Conservation (phyloP, 2,888 invertebrate genomes). For the Lasius platythorax region DNA sequence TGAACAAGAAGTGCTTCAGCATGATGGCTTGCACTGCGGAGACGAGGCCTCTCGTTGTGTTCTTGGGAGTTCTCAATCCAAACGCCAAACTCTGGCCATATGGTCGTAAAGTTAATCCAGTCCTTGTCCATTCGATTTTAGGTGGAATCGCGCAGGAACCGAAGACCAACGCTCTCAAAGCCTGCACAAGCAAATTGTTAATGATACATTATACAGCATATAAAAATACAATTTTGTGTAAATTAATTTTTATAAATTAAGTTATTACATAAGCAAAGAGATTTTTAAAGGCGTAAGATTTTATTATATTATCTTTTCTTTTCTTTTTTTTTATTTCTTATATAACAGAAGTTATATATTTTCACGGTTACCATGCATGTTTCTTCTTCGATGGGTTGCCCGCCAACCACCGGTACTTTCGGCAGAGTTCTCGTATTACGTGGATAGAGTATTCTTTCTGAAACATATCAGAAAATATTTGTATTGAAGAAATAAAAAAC, state of each 20-base stretch:
- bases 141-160: conserved; percentile 90
- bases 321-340: not conserved
- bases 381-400: conserved; percentile 89
- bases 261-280: not conserved
- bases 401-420: conserved; percentile 88
- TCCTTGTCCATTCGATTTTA: conserved; percentile 91
- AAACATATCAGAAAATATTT: conserved; percentile 73
- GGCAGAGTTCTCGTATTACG: conserved; percentile 87
- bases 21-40: conserved; percentile 91
- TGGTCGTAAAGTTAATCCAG: conserved; percentile 89
- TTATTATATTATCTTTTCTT: not conserved
- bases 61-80: conserved; percentile 90
- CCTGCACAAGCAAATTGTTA: conserved; percentile 86
- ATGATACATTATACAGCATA: not conserved
- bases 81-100: conserved; percentile 88
- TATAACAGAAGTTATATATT: not conserved
- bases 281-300: not conserved
- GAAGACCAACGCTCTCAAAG: conserved; percentile 89
- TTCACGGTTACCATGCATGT: conserved; percentile 87
- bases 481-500: not conserved
- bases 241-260: not conserved
- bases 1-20: conserved; percentile 90
- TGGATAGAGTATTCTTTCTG: conserved; percentile 89
- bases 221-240: not conserved
- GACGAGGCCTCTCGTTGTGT: conserved; percentile 89